These are phyloP conservation scores for Eriosoma lanigerum DNA, from an alignment of 1,140 invertebrate genomes.

Conservation along the genomic window DNA sequence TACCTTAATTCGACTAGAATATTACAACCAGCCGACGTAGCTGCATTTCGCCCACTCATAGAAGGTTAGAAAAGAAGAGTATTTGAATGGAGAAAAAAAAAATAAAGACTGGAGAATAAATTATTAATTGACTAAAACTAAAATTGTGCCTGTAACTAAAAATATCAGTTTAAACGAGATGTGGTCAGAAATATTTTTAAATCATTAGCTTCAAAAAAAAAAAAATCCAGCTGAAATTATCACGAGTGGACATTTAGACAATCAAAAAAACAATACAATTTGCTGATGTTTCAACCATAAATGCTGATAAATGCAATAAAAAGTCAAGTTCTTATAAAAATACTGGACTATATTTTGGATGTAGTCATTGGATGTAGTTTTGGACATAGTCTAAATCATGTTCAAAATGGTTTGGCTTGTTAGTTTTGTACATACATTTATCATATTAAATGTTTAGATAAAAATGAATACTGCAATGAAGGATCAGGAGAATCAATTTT, in stretches of 20 bases:
- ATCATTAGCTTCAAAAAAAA: background rate
- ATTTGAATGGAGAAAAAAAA: background rate
- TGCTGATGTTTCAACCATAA: background rate
- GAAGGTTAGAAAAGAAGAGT: background rate
- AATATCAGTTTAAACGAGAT: background rate
- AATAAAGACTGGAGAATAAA: constrained; percentile 2
- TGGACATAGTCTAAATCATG: background rate
- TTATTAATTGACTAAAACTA: constrained; percentile 1
- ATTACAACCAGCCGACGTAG: background rate
- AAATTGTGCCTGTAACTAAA: constrained; percentile 9
- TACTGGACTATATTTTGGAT: background rate
- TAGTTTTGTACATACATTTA: constrained; percentile 8
- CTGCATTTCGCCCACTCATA: background rate
- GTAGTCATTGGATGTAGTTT: no score
- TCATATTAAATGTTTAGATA: background rate
- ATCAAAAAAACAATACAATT: background rate
- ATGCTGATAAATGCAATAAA: background rate
- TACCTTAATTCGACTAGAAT: background rate
- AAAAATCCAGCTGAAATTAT: constrained; percentile 5
- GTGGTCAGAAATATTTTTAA: constrained; percentile 8
- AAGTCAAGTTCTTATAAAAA: background rate
- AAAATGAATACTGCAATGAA: constrained; percentile 1
- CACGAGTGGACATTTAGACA: background rate
- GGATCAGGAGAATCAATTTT: constrained; percentile 1
- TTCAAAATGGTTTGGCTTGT: background rate